Base-by-base conservation (phyloP, 2,797 vertebrate species). In the Hipposideros larvatus region DNA sequence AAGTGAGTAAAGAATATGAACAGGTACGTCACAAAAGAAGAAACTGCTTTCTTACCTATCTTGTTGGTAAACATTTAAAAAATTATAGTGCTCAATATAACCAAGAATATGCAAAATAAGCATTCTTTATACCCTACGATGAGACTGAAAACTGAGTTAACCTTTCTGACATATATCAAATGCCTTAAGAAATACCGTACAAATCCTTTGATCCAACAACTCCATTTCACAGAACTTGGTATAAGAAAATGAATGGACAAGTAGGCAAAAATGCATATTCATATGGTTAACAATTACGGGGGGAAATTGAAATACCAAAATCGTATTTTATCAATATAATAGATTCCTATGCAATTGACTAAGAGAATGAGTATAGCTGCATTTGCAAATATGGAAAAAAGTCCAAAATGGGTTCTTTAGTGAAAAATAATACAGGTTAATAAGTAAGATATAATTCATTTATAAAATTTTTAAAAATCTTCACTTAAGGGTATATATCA, bases 391-490 rank as follows among this genome's bases (percentile, higher is more conserved):
- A 91, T 63, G 43, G 41, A 71, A 87, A 83, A 95, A 91, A 80
- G 46, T 59, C 10, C n/a, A 94, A 41, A 83, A 91, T 79, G 41
- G 91, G 57, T 57, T 91, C 18, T 59, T 93, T 75, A 93, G 63
- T 74, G 73, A 75, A 80, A 91, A 91, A n/a, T 78, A 73, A 24
- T 53, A 46, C 19, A 75, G 61, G 28, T 63, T 63, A 55, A 63
- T 73, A 48, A 74, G 46, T 70, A 66, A 80, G n/a, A 89, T 65
- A 65, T 28, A 59, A 79, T 78, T 55, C 24, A 59, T 31, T 68
- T 73, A 55, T 74, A 65, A 80, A 77, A 84, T 43, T 51, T 43
- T n/a, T 24, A 63, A n/a, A 51, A 43, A 63, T 65, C 11, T 70
- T 26, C 63, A 55, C 31, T 46, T 59, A 73, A n/a, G 4, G 63